Evolutionary conservation across 2,888 invertebrate genomes (phyloP), one percentile per base, ranked within the genome.

Genomic region (Tigriopus californicus): DNA sequence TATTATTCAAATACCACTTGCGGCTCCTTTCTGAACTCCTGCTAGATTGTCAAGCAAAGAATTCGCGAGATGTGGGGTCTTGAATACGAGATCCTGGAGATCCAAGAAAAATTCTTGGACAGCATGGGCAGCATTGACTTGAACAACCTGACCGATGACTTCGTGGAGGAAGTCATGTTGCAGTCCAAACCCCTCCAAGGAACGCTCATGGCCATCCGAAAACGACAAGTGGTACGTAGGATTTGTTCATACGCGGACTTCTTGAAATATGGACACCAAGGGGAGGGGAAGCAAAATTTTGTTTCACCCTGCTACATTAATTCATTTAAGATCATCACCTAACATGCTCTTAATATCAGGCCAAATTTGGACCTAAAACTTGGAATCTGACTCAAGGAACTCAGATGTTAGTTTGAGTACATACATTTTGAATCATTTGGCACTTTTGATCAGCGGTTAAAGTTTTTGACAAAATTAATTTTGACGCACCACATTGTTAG

Each of bases 111-210:
- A 15, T 59, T 59, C 42, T 51, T 52, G 13, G 41, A 59, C n/a
- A 22, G 40, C 22, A 59, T 59, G 15, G 59, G 59, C 1, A 59
- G 49, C 22, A 40, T 59, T 25, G 59, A 59, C 24, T 11, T 59
- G 11, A 33, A 59, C 22, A 59, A 59, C 25, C 53, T 59, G 18
- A 51, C 48, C 22, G 59, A 49, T 40, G 59, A 59, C 42, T 59
- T 59, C 41, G 49, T 59, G 24, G 59, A 59, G 53, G 59, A 59
- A 22, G 49, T 59, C 2, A 59, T 59, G 59, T 52, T 59, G 13
- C 48, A 59, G 22, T 59, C 59, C 2, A 59, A 59, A 11, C 59
- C 59, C 40, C 53, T 59, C n/a, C 59, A 59, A 41, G 48, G 52
- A 20, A 51, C 53, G 20, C 53, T 59, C 15, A 25, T 49, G 33